These are phyloP conservation scores for Poecile atricapillus DNA, from an alignment of 2,113 vertebrate genomes.

Conservation along the genomic window DNA sequence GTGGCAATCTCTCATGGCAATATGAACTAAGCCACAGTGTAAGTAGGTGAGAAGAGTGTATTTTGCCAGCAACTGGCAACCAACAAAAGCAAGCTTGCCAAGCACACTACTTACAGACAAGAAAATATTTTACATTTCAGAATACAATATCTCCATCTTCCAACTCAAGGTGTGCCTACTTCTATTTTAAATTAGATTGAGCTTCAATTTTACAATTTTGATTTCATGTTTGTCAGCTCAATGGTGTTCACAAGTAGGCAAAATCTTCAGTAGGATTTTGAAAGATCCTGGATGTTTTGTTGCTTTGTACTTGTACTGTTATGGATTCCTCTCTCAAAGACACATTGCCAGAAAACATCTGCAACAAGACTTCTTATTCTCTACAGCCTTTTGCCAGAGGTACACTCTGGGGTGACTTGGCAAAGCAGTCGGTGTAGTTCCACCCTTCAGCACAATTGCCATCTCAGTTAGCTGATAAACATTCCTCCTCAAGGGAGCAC, in stretches of 20 bases:
- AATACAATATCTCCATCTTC: background rate
- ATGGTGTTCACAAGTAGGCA: slow-evolving; percentile 47
- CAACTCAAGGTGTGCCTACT: slow-evolving; percentile 26
- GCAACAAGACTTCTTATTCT: slow-evolving; percentile 60
- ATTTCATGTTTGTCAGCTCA: slow-evolving; percentile 49
- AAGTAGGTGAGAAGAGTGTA: background rate
- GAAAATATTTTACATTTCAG: background rate
- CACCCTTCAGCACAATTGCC: background rate
- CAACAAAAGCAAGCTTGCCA: background rate
- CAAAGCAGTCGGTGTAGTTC: slow-evolving; percentile 81
- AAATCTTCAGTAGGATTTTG: slow-evolving; percentile 57
- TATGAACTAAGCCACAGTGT: background rate
- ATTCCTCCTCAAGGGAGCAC: background rate
- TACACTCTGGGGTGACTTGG: slow-evolving; percentile 89
- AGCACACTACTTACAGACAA: background rate
- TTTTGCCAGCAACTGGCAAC: background rate
- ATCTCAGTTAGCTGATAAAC: background rate
- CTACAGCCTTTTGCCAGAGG: slow-evolving; percentile 81
- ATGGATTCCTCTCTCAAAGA: slow-evolving; percentile 68
- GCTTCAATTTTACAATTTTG: slow-evolving; percentile 44
- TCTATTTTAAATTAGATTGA: slow-evolving; percentile 49
- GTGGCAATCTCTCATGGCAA: background rate
- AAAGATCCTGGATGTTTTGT: slow-evolving; percentile 45
- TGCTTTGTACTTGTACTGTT: slow-evolving; percentile 36
- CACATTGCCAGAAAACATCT: slow-evolving; percentile 55